Evolutionary conservation across 2,888 invertebrate genomes (phyloP).

Genomic region (Phortica okadai): DNA sequence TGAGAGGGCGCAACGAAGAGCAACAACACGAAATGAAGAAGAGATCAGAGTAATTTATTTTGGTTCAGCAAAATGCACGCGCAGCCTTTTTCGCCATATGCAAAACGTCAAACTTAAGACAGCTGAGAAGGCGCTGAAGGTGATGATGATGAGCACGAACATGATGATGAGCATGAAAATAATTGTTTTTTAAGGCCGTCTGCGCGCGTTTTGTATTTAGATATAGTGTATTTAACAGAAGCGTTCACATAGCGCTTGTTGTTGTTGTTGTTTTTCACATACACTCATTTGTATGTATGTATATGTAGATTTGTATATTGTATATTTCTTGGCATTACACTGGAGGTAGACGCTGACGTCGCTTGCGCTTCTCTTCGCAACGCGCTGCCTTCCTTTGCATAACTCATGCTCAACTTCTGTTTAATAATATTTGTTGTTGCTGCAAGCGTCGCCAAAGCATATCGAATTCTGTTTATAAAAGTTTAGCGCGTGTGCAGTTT

Average conservation of each 20-base stretch:
- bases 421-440: neutral
- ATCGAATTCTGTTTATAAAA: slow-evolving; percentile 40
- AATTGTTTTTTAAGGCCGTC: slow-evolving; percentile 9
- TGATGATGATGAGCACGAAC: slow-evolving; percentile 17
- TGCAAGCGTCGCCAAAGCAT: slow-evolving; percentile 21
- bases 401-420: neutral
- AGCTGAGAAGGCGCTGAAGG: neutral
- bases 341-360: slow-evolving; percentile 15
- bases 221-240: neutral
- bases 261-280: no score
- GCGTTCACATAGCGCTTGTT: no score
- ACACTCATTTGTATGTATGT: neutral
- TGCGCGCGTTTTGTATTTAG: neutral
- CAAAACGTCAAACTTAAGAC: slow-evolving; percentile 55
- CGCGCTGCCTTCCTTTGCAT: neutral
- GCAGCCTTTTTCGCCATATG: slow-evolving; percentile 61
- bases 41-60: neutral
- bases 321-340: neutral
- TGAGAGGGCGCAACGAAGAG: neutral
- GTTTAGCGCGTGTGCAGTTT: slow-evolving; percentile 66
- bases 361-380: neutral
- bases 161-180: neutral
- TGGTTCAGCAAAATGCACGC: slow-evolving; percentile 50
- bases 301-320: neutral
- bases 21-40: neutral